These are phyloP conservation scores for Eulacestoma nigropectus DNA, from an alignment of 2,113 vertebrate genomes.

Conservation along the genomic window DNA sequence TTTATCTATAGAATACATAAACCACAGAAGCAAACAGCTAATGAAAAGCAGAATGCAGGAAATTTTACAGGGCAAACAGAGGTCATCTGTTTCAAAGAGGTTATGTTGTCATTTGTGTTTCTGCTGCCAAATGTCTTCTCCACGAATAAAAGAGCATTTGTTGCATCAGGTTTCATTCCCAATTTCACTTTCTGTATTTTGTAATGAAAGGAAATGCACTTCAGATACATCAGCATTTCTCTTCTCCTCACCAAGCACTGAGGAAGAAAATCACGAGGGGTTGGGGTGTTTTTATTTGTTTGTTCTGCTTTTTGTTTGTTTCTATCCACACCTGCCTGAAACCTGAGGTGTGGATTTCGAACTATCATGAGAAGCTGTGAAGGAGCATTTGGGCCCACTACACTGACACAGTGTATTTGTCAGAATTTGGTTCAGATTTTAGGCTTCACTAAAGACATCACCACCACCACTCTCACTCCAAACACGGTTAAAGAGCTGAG, in stretches of 20 bases:
- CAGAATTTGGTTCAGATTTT: background rate
- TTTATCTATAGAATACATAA: background rate
- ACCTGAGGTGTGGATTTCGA: background rate
- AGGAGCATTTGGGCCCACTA: background rate
- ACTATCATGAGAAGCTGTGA: fast-evolving
- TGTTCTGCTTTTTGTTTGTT: background rate
- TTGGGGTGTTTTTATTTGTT: background rate
- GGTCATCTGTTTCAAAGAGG: background rate
- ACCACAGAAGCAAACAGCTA: background rate
- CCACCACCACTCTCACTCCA: background rate
- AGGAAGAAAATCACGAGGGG: background rate
- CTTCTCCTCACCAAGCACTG: background rate
- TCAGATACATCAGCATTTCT: background rate
- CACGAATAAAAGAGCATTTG: background rate
- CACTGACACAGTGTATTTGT: fast-evolving
- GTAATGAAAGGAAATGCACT: background rate
- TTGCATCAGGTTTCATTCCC: background rate
- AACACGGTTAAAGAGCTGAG: background rate
- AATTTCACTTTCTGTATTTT: background rate
- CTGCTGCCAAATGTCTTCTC: background rate
- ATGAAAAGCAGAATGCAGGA: background rate
- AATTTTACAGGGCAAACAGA: background rate
- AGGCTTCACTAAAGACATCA: background rate
- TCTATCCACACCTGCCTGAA: background rate
- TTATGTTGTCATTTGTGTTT: background rate